These are phyloP conservation scores for Silurus lanzhouensis DNA, from an alignment of 2,797 vertebrate species.

Conservation along the genomic window DNA sequence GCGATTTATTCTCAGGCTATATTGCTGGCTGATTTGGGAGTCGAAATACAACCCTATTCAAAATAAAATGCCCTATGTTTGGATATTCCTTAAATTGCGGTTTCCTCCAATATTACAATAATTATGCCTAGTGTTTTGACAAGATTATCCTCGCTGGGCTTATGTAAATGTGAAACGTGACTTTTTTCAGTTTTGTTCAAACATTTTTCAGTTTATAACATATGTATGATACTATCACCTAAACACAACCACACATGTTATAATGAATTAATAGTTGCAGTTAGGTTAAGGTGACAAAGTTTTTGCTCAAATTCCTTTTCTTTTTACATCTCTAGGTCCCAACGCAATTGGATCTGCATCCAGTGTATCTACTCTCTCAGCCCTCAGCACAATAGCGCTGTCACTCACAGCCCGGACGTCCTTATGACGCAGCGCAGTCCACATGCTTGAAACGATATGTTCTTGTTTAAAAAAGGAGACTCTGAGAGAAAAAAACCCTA, in stretches of 20 bases:
- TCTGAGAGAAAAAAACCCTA: slow-evolving; percentile 60
- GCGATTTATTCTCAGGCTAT: neutral
- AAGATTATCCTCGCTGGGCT: neutral
- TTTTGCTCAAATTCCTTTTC: neutral
- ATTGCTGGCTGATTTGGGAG: neutral
- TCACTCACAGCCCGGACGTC: slow-evolving; percentile 97
- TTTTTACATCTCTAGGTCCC: slow-evolving; percentile 74
- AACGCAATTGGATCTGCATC: slow-evolving; percentile 90
- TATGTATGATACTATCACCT: neutral
- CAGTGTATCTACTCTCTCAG: slow-evolving; percentile 91
- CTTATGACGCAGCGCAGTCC: slow-evolving; percentile 88
- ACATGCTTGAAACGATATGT: slow-evolving; percentile 59
- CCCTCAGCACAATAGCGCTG: slow-evolving; percentile 95
- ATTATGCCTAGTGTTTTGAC: neutral
- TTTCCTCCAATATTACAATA: neutral
- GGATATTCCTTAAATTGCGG: neutral
- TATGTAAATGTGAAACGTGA: neutral
- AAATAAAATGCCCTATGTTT: neutral
- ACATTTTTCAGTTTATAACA: neutral
- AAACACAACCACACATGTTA: neutral
- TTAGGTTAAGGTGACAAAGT: no score
- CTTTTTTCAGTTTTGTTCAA: neutral
- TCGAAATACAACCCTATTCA: neutral
- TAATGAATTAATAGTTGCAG: no score
- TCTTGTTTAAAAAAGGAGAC: slow-evolving; percentile 66